phyloP scores from a whole-genome alignment of 2,797 vertebrate genomes.

The Sebastiscus albofasciatus region DNA sequence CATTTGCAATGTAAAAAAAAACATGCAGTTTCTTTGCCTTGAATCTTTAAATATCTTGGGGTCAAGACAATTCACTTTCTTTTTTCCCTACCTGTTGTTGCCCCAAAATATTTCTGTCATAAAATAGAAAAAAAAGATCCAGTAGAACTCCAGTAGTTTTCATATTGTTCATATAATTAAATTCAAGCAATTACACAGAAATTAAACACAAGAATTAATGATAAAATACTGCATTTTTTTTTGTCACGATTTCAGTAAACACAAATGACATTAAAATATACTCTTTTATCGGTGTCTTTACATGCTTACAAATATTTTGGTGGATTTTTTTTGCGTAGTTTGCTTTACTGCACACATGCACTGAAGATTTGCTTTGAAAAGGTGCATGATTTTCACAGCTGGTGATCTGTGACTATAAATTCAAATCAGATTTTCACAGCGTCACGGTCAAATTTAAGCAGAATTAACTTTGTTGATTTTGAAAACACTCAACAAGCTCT shows the following conservation, averaged over 20 bases:
- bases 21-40: not conserved
- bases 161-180: slow-evolving; percentile 4
- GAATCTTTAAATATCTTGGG: not conserved
- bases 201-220: not conserved
- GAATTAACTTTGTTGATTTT: not conserved
- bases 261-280: not conserved
- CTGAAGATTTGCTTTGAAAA: not conserved
- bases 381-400: not conserved
- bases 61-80: not conserved
- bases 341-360: slow-evolving; percentile 3
- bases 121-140: not conserved
- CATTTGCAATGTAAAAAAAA: not conserved
- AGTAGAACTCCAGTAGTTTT: not conserved
- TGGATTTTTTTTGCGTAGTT: not conserved
- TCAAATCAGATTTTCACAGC: slow-evolving; percentile 26
- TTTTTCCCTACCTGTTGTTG: not conserved
- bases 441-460: slow-evolving; percentile 18
- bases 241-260: not conserved
- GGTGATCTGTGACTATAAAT: not conserved
- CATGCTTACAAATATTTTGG: not conserved
- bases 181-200: slow-evolving; percentile 15
- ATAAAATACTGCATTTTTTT: slow-evolving; percentile 1
- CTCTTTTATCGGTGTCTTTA: not conserved
- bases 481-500: not conserved
- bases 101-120: not conserved